Evolutionary conservation across 2,113 vertebrate genomes (phyloP), one percentile per base, ranked within the genome.

Genomic region (Hypocryptadius cinnamomeus): DNA sequence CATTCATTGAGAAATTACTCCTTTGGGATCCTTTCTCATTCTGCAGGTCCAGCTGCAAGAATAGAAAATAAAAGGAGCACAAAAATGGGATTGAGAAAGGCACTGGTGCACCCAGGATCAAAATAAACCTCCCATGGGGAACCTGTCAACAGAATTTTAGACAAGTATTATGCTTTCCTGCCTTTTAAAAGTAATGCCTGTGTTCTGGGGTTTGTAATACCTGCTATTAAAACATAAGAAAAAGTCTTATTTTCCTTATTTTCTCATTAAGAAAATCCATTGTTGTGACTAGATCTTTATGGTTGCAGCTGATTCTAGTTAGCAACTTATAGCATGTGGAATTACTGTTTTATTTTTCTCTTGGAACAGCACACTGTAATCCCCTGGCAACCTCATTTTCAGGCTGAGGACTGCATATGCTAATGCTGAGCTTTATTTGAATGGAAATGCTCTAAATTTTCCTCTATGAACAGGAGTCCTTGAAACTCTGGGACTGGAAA

Each of bases 301-400:
- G 16, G 11, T 39, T 70, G 19, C 16, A 33, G 63, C 21, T 66
- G 37, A 42, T 48, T 85, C 60, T 50, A 78, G 44, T 50, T 54
- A 79, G 42, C 48, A 84, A 64, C 16, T 59, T 79, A 19, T 7
- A 80, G 51, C 22, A 71, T 45, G 35, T 40, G 48, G 64, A 85
- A 72, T 54, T 76, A 11, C 12, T 74, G 5, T 89, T 83, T 73
- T 19, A 35, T 94, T 91, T 84, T 95, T 85, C 54, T 87, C 64
- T 84, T 84, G 71, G 48, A 90, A 66, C 28, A 73, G 40, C 66
- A 80, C n/a, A 39, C 42, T 88, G 9, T 93, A 92, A 93, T 95
- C 79, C 94, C 40, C 66, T 95, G 76, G 65, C 69, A 95, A 95
- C 71, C 89, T 79, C 66, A 63, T 94, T 96, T 95, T 79, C 74